Evolutionary conservation across 2,888 invertebrate species (phyloP), one percentile per base, ranked within the genome.

Genomic region (Nomada ruficornis): DNA sequence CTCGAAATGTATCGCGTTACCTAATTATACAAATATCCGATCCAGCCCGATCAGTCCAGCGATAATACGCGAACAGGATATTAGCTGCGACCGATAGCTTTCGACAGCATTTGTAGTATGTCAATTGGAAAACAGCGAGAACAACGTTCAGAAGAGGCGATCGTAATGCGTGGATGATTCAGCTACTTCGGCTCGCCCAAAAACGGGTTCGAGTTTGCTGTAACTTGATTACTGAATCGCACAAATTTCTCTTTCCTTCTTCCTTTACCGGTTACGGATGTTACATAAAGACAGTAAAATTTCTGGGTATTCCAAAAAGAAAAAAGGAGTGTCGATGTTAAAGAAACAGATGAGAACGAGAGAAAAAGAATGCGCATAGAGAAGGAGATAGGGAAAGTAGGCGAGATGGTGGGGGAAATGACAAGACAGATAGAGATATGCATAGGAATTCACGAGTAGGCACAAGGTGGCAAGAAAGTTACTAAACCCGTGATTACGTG

Each of bases 401-500:
- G 4, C 44, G 60, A 11, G 20, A 42, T 18, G 57, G 57, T 47
- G 75, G 67, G 63, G 29, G 23, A 18, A 57, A 79, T 54, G 64
- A 36, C 36, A 20, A 13, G 55, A 68, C 26, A 65, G 52, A 63
- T n/a, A 62, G 63, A 77, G 36, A 67, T 62, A 47, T 36, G 36
- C 36, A 36, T 18, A 42, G 57, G 67, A 74, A 64, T 15, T n/a
- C 29, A 50, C 26, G 54, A n/a, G 68, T 55, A 15, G 81, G 63
- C 36, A 70, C 47, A 64, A 73, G 59, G 64, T 54, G 70, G 71
- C 69, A 82, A 81, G 86, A 86, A 86, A 87, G 86, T 86, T 80
- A 87, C 87, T 81, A 87, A 87, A 85, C 78, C 72, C 59, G 73
- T 71, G 74, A 81, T 85, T 87, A 85, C 80, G 81, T 62, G 47